Percentiles rank a stretch among this genome's conserved stretches.
Evolutionary conservation across 35 echinoderm and acorn worm genomes (phyloP).

Genomic region (Apostichopus japonicus): DNA sequence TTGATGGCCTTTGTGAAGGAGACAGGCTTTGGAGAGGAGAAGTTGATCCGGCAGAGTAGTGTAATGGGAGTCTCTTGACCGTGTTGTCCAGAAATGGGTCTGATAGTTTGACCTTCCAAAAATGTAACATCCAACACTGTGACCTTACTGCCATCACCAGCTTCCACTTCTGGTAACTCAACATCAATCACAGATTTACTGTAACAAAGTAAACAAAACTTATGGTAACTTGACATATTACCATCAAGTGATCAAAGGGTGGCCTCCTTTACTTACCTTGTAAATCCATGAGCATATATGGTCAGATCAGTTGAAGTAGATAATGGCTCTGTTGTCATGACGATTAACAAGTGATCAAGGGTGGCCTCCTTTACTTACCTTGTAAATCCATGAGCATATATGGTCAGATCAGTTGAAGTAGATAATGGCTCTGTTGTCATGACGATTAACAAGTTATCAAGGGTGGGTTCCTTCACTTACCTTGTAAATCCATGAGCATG

Average conservation of each 20-base stretch:
- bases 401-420: conserved; percentile 80
- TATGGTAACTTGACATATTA: no score
- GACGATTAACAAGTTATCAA: conserved; percentile 48
- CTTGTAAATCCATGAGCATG: no score
- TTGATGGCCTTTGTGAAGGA: conserved; percentile 93
- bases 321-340: no score
- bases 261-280: no score
- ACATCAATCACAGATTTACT: conserved; percentile 94
- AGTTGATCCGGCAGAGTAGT: conserved; percentile 88
- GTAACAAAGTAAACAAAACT: not conserved
- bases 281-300: no score
- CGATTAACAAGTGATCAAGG: no score
- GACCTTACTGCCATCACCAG: conserved; percentile 86
- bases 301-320: no score
- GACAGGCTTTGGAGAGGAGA: conserved; percentile 89
- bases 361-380: conserved; percentile 62
- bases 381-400: conserved; percentile 86
- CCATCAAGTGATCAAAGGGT: no score
- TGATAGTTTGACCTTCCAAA: conserved; percentile 89
- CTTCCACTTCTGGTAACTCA: conserved; percentile 93
- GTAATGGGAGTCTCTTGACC: conserved; percentile 74
- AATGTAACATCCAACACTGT: conserved; percentile 89
- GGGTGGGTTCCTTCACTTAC: no score
- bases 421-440: conserved; percentile 78
- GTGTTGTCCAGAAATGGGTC: conserved; percentile 74